Evolutionary conservation across 2,888 invertebrate genomes (phyloP).

Genomic region (Tiphia femorata): DNA sequence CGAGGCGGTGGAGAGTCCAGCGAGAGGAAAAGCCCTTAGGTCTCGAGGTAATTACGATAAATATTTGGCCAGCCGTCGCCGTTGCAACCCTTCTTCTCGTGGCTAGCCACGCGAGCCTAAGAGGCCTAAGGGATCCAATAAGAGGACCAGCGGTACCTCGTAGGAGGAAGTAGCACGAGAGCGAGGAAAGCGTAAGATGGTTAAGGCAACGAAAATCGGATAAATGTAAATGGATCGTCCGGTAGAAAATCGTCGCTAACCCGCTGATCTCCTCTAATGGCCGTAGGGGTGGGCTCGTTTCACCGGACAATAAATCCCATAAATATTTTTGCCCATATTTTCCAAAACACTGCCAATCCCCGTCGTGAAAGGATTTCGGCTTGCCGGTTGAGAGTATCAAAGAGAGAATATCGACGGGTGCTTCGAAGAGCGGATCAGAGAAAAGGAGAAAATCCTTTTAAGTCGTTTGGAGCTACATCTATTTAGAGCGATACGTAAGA

Average conservation of each 20-base stretch:
- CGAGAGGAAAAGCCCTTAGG: slow-evolving; percentile 30
- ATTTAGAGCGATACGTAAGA: background rate
- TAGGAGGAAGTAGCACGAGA: slow-evolving; percentile 5
- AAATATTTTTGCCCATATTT: slow-evolving; percentile 65
- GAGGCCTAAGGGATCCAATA: slow-evolving; percentile 33
- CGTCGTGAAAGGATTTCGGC: background rate
- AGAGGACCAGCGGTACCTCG: background rate
- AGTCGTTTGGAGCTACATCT: no score
- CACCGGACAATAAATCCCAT: slow-evolving; percentile 54
- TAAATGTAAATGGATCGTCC: slow-evolving; percentile 35
- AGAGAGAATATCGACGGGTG: background rate
- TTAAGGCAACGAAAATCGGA: slow-evolving; percentile 41
- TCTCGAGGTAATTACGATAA: slow-evolving; percentile 64
- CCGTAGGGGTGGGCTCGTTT: slow-evolving; percentile 16
- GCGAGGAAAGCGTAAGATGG: slow-evolving; percentile 5
- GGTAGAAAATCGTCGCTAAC: slow-evolving; percentile 31
- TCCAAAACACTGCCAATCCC: slow-evolving; percentile 50
- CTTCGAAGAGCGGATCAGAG: background rate
- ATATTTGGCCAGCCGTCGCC: slow-evolving; percentile 67
- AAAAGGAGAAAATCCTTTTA: slow-evolving; percentile 7
- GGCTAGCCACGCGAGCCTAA: slow-evolving; percentile 60
- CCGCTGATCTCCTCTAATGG: slow-evolving; percentile 56
- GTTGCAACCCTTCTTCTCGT: slow-evolving; percentile 62
- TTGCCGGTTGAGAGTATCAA: background rate
- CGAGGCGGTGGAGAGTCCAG: background rate